Conservation (phyloP, 2,797 vertebrate species). For the Darevskia mixta region DNA sequence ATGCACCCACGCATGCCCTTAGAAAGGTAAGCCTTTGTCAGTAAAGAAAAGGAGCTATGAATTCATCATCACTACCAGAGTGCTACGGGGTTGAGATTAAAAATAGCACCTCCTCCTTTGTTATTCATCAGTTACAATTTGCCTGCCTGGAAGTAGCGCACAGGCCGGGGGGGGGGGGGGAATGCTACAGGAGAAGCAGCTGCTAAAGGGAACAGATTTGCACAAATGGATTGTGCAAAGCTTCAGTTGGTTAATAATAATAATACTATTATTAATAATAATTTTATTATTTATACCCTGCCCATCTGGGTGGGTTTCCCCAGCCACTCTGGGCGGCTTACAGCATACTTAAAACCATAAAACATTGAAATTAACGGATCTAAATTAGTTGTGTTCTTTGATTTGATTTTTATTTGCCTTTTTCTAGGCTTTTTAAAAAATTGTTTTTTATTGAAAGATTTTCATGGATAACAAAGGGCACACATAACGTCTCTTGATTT, state of each 20-base stretch:
- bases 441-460: no score
- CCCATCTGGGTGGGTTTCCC: no score
- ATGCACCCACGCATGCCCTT: slow-evolving; percentile 8
- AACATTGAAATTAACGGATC: no score
- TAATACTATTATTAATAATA: no score
- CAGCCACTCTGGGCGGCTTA: no score
- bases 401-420: no score
- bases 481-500: no score
- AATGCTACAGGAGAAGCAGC: background rate
- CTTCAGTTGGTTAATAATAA: background rate
- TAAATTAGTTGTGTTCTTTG: no score
- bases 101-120: slow-evolving; percentile 13
- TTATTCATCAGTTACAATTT: background rate
- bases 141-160: background rate
- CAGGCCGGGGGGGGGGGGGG: background rate
- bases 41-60: background rate
- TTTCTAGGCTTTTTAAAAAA: no score
- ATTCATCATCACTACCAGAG: slow-evolving; percentile 4
- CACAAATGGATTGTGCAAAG: rapidly evolving
- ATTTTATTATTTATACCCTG: no score
- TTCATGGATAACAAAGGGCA: no score
- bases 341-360: no score
- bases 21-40: slow-evolving; percentile 1
- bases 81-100: slow-evolving; percentile 10
- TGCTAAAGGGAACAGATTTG: background rate